Conservation (phyloP, 2,888 invertebrate species). For the Ephialtes manifestator region DNA sequence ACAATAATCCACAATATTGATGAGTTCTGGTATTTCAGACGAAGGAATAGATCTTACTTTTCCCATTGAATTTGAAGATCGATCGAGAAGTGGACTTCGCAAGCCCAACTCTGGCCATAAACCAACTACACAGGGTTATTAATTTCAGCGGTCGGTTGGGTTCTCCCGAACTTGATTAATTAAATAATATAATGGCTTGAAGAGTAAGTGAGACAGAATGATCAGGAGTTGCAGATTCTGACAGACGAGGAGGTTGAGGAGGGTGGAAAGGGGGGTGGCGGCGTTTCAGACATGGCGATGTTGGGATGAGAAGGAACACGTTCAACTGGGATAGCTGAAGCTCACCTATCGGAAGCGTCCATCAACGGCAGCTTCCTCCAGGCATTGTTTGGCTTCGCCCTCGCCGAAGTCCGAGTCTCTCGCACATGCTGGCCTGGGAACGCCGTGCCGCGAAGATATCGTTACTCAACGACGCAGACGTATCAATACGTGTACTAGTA, state of each 20-base stretch:
- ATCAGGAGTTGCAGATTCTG: slow-evolving; percentile 43
- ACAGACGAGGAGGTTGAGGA: slow-evolving; percentile 20
- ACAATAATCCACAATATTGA: background rate
- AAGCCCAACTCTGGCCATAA: background rate
- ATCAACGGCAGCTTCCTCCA: slow-evolving; percentile 82
- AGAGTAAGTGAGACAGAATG: slow-evolving; percentile 50
- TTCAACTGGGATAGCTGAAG: slow-evolving; percentile 55
- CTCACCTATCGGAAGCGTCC: slow-evolving; percentile 83
- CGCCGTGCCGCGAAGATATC: slow-evolving; percentile 39
- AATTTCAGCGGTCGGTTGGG: slow-evolving; percentile 44
- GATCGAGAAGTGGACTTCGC: slow-evolving; percentile 6
- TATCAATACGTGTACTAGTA: slow-evolving; percentile 19
- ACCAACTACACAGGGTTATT: slow-evolving; percentile 22
- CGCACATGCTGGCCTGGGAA: slow-evolving; percentile 40
- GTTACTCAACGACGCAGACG: slow-evolving; percentile 46
- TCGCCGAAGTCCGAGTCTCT: slow-evolving; percentile 73
- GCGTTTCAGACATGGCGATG: slow-evolving; percentile 34
- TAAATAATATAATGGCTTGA: slow-evolving; percentile 83
- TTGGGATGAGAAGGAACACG: slow-evolving; percentile 59
- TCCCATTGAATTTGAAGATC: slow-evolving; percentile 21
- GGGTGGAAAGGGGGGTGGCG: slow-evolving; percentile 5
- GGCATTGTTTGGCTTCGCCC: slow-evolving; percentile 82
- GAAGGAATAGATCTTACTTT: background rate
- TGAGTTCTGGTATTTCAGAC: background rate
- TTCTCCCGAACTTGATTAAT: slow-evolving; percentile 76